Evolutionary conservation across 2,113 vertebrate species (phyloP).

Genomic region (Trochalopteron elliotii): DNA sequence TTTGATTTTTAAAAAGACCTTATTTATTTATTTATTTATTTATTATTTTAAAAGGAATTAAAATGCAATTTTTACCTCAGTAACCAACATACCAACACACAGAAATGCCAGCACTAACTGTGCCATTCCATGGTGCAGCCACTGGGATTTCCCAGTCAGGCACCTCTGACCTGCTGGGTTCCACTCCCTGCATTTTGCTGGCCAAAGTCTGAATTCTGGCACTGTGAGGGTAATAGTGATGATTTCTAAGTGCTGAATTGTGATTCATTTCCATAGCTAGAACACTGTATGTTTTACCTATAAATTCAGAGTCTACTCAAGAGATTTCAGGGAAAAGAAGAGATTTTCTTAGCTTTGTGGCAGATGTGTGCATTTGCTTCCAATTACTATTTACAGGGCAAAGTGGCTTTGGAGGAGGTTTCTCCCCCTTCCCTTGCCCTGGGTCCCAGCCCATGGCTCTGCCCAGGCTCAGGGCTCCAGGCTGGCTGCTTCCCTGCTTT

Average conservation of each 20-base stretch:
- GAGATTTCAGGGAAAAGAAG: background rate
- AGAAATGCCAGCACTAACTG: background rate
- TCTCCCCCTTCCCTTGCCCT: background rate
- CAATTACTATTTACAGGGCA: background rate
- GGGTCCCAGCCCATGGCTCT: background rate
- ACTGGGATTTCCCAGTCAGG: background rate
- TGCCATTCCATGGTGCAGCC: background rate
- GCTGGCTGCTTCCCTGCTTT: background rate
- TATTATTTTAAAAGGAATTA: background rate
- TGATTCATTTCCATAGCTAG: background rate
- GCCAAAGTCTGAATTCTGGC: background rate
- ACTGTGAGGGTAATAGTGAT: background rate
- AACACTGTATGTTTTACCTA: background rate
- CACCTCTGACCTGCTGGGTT: background rate
- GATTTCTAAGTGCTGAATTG: background rate
- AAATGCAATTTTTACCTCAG: background rate
- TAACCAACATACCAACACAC: background rate
- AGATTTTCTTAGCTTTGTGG: background rate
- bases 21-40: background rate
- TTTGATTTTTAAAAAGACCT: background rate
- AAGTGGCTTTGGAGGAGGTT: background rate
- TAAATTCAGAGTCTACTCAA: background rate
- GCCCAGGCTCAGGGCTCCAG: background rate
- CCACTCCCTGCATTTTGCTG: background rate
- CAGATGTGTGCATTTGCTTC: background rate